Base-by-base conservation (phyloP, 2,113 vertebrate species). In the Opisthocomus hoazin region DNA sequence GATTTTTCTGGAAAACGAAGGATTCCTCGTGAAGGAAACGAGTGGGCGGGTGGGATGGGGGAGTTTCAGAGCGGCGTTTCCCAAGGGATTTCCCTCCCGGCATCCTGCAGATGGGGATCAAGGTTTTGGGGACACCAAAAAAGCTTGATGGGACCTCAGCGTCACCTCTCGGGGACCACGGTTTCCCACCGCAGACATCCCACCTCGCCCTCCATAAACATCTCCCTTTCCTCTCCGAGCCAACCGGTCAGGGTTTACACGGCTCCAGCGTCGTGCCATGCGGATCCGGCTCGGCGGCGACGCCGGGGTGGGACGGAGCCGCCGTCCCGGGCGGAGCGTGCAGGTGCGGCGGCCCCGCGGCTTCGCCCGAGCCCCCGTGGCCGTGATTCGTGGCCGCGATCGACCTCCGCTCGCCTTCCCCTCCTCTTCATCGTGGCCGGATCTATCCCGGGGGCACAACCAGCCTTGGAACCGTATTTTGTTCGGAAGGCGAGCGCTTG, bases 311-410 rank as follows among this genome's bases (percentile, higher is more conserved):
- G 60, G 78, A 89, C 37, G 34, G 60, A 73, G n/a, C 34, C 1
- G 3, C 15, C 1, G 1, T 58, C 8, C 37, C 16, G 1, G 12
- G 50, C 32, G 53, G 24, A 22, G 6, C 22, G 4, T 0, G 0
- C 53, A 64, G 94, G 80, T 94, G 58, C 63, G 60, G 48, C 0
- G 0, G 74, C 74, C 74, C 50, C 0, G 0, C 9, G 4, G 79
- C 84, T 84, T 34, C 73, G 53, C 66, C 0, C 1, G 54, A 71
- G 21, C 5, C 20, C 82, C 80, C 7, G 5, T 10, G 8, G 51
- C 13, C 3, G 66, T 27, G 75, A 79, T 92, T 92, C 70, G 15
- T 8, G 7, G 79, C 5, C 0, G 18, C 13, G 51, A 53, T 71
- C 86, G 86, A 26, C 90, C 74, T 83, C 73, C 5, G 5, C 34